These are phyloP conservation scores for Frieseomelitta varia DNA, from an alignment of 1,140 invertebrate genomes.

Conservation along the genomic window DNA sequence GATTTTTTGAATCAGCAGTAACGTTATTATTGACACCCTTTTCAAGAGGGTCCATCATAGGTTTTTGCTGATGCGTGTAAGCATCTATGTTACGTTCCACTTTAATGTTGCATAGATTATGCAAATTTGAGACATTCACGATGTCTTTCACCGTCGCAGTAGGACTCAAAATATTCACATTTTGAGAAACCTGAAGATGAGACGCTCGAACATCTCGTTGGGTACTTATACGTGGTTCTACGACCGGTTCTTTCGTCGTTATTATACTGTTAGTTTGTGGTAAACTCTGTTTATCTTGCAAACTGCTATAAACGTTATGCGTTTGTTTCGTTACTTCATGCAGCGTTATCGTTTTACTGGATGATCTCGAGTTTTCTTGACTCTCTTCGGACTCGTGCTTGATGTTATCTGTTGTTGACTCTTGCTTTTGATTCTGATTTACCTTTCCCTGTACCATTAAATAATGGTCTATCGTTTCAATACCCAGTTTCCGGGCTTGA, in stretches of 20 bases:
- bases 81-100: conserved; percentile 10
- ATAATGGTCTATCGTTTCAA: conserved; percentile 66
- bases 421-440: conserved; percentile 13
- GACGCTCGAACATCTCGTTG: neutral
- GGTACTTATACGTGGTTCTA: neutral
- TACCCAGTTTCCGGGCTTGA: conserved; percentile 73
- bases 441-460: conserved; percentile 44
- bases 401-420: neutral
- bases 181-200: conserved; percentile 2
- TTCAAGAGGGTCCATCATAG: conserved; percentile 17
- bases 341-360: conserved; percentile 14
- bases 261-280: neutral
- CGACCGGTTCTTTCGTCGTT: neutral
- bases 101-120: conserved; percentile 17
- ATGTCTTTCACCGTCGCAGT: neutral
- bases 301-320: neutral
- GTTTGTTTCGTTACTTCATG: neutral
- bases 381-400: neutral
- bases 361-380: neutral
- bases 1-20: neutral
- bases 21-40: conserved; percentile 13
- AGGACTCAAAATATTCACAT: conserved; percentile 4
- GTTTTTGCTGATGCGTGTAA: conserved; percentile 7
- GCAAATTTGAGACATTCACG: neutral
- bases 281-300: neutral